Base-by-base conservation (phyloP, 2,888 invertebrate species). In the Amblyteles armatorius region DNA sequence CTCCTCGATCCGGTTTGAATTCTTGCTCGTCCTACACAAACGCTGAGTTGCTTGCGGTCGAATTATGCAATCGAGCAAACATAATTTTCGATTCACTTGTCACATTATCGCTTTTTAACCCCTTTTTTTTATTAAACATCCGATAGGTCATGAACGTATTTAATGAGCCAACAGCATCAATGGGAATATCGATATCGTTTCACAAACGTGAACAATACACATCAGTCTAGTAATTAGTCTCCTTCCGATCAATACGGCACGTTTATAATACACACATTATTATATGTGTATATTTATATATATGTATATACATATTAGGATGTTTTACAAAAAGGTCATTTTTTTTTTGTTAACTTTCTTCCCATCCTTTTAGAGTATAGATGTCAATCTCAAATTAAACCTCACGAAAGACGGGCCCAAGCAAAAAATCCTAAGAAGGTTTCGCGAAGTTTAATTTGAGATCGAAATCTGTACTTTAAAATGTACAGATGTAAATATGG, bases 1-100 rank as follows among this genome's bases (percentile, higher is more conserved):
- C 79, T 79, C 80, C 77, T 86, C 84, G 78, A 87, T 87, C 84
- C 86, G 81, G 87, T 87, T 86, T 83, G 74, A 84, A 86, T 81
- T 87, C 57, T 77, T 57, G 22, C 55, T 68, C 57, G 36, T 19
- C 40, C 48, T 11, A 57, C 60, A 73, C 60, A n/a, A 4, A 60
- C 57, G 26, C 65, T 9, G 26, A 82, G 11, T 48, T 19, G 72
- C 69, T 71, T 63, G 57, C 65, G 71, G 36, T 79, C 50, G 52
- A 40, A 82, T 85, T 82, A 79, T 82, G 82, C 85, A 85, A 85
- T 85, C 77, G 82, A 79, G 76, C 82, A 72, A 82, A 57, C 13
- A 82, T 82, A 79, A 82, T 76, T 82, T 82, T 82, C 85, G 76
- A 79, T 79, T 77, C 79, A 82, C 76, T 85, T 79, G 85, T 82